Base-by-base conservation (phyloP, 2,797 vertebrate species). In the Xiphorhynchus erythropygius region DNA sequence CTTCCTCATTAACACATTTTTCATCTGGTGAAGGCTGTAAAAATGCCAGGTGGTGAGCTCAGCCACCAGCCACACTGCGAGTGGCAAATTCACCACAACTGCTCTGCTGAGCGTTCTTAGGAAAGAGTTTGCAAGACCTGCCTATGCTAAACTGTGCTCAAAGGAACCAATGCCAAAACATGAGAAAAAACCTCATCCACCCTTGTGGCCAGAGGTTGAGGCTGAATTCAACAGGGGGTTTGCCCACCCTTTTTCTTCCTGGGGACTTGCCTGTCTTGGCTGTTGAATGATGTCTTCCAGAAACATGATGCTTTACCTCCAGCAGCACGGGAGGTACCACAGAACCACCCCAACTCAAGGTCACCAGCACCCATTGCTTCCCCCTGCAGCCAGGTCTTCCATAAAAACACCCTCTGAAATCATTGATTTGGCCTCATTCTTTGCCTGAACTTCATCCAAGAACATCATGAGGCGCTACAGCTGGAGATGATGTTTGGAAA, bases 51-150 rank as follows among this genome's bases (percentile, higher is more conserved):
- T 60, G 76, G 24, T 60, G 76, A 77, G 37, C 64, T 92, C 49
- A 85, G 35, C 12, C 64, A 62, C n/a, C 52, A 87, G 1, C 25
- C 6, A 0, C 69, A 50, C 65, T 0, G 0, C 1, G 2, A 91
- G 49, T 10, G 42, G 23, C 33, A 84, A 55, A 81, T 50, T 32
- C 23, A 13, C 47, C 33, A 50, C 28, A 42, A 11, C 24, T 53
- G 37, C 60, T 56, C 52, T 35, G 9, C 37, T 65, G 49, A 77
- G 18, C 28, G 79, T 46, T 18, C 47, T 19, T 24, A 19, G 60
- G 27, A 37, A 71, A 46, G 3, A 41, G 14, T 32, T 63, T 60
- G 10, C 53, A 87, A 71, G 13, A 32, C 17, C 33, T 32, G 5
- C 57, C 46, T 27, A 3, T 1, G 7, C 41, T 57, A 55, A 93